Evolutionary conservation across 2,113 vertebrate genomes (phyloP), one percentile per base, ranked within the genome.

Genomic region (Galeopterus variegatus): DNA sequence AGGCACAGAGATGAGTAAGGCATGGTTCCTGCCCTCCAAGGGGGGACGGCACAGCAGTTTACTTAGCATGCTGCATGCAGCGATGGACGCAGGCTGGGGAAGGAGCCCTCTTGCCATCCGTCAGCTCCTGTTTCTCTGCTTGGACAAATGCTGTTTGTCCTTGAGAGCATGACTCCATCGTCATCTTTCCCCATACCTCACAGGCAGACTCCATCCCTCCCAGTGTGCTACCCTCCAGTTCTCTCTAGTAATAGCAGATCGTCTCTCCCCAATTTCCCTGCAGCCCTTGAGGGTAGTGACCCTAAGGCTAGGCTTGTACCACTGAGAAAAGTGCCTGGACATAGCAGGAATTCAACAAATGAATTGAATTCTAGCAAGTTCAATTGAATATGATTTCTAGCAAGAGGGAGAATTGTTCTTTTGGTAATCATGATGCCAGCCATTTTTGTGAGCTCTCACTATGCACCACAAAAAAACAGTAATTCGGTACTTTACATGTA

Each of bases 201-300:
- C 31, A 13, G 41, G 5, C n/a, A 69, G 11, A 58, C 2, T 1
- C 77, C n/a, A 5, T n/a, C 6, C 41, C n/a, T 48, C 19, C 58
- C 41, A 8, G 1, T 7, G n/a, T 19, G 0, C 67, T 1, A 4
- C 7, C 3, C 21, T 41, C 7, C 7, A 26, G 15, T 65, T 14
- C 56, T 67, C n/a, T 56, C 21, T 2, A 0, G 6, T n/a, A 13
- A 5, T 26, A 26, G 56, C 41, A 13, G n/a, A 1, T 26, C 9
- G 9, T n/a, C 70, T 85, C 81, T 85, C 13, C 15, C 15, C 15
- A n/a, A 4, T 5, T 14, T 84, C 23, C 60, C 41, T 58, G 23
- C 69, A 36, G 8, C 5, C 23, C 60, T 50, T 50, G 6, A 60
- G 12, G 12, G 9, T 14, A 19, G 77, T 23, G 67, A n/a, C 10